A percentile compares a stretch with the other conserved stretches of the same genome.
These are phyloP conservation scores for Dromococcyx pavoninus DNA, from an alignment of 2,797 vertebrate species.

Conservation along the genomic window DNA sequence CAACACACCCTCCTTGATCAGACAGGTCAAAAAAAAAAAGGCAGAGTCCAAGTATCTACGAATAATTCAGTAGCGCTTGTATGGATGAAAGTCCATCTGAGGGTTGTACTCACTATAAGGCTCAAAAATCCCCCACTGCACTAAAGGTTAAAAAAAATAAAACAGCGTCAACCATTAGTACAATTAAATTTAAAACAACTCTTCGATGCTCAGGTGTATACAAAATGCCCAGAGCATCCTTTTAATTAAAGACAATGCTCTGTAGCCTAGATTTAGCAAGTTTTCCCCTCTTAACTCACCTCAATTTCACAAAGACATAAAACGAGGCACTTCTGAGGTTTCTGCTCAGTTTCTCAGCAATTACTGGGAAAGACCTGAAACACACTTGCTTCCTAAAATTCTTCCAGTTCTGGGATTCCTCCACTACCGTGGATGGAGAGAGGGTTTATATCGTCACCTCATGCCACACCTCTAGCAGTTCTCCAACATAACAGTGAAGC, in stretches of 20 bases:
- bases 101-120: fast-evolving
- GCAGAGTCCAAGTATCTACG: neutral
- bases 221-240: neutral
- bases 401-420: neutral
- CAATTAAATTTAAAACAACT: fast-evolving
- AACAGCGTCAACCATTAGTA: neutral
- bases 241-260: neutral
- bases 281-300: neutral
- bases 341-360: neutral
- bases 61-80: neutral
- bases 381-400: fast-evolving
- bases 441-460: neutral
- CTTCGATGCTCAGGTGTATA: neutral
- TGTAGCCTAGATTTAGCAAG: neutral
- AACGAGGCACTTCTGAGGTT: fast-evolving
- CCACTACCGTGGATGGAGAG: fast-evolving
- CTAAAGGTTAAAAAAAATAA: neutral
- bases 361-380: no score
- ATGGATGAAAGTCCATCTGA: neutral
- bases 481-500: neutral
- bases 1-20: fast-evolving
- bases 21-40: fast-evolving
- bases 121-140: neutral
- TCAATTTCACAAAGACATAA: neutral
- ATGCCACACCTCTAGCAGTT: fast-evolving